Percentiles rank a stretch among this genome's conserved stretches.
phyloP scores from a whole-genome alignment of 2,888 invertebrate species.

The Julus scanicus region DNA sequence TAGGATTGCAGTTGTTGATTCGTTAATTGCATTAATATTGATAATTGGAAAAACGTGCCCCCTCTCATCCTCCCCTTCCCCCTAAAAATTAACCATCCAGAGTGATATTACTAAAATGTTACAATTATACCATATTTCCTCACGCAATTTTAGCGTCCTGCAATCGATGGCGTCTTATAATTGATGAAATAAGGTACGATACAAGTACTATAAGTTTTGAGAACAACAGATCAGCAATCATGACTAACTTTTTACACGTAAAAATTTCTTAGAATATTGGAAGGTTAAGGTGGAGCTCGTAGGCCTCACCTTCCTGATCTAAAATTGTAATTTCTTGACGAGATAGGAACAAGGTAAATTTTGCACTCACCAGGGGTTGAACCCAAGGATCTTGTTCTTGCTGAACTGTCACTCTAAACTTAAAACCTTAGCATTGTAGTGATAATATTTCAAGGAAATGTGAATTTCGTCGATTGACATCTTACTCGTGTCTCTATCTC shows the following conservation, averaged over 20 bases:
- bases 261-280: not conserved
- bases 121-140: no score
- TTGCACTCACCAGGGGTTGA: slow-evolving; percentile 31
- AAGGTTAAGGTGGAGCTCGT: not conserved
- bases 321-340: not conserved
- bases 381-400: not conserved
- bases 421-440: not conserved
- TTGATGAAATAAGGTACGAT: no score
- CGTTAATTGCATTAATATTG: not conserved
- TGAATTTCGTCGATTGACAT: not conserved
- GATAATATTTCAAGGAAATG: not conserved
- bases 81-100: no score
- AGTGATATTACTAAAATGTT: no score
- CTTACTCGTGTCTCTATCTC: not conserved
- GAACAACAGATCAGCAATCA: no score
- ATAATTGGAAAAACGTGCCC: no score
- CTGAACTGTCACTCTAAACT: not conserved
- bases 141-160: no score
- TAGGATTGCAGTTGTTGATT: not conserved
- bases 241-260: no score
- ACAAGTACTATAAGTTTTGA: no score
- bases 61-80: no score
- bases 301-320: not conserved
- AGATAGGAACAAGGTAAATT: not conserved
- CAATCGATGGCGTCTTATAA: no score